These are phyloP conservation scores for Myotis vivesi DNA, from an alignment of 2,797 vertebrate species.

Conservation along the genomic window DNA sequence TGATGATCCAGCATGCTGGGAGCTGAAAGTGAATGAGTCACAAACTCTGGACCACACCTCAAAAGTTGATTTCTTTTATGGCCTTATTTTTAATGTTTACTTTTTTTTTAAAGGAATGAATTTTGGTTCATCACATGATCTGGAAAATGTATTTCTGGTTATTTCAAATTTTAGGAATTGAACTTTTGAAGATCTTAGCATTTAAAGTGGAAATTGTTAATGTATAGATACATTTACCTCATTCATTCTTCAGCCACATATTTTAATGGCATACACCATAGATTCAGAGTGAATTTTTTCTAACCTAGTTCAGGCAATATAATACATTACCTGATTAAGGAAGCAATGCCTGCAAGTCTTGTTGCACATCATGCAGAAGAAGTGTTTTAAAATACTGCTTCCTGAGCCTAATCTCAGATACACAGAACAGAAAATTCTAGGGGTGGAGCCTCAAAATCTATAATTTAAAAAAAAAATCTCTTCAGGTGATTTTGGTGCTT, in stretches of 20 bases:
- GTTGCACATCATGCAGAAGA: background rate
- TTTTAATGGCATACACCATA: background rate
- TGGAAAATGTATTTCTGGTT: background rate
- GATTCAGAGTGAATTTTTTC: background rate
- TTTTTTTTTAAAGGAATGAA: conserved; percentile 20
- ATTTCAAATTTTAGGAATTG: conserved; percentile 22
- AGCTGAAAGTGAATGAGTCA: background rate
- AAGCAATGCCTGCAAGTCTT: background rate
- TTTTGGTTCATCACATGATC: conserved; percentile 2
- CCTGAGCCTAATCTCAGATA: background rate
- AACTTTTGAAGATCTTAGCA: background rate
- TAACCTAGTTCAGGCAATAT: background rate
- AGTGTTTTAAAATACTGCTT: background rate
- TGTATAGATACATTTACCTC: background rate
- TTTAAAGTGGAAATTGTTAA: background rate
- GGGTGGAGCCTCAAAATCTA: background rate
- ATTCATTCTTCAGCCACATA: background rate
- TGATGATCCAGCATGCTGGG: background rate
- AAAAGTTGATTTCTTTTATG: background rate
- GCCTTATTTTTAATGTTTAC: conserved; percentile 23
- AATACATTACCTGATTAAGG: background rate
- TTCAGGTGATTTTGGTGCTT: background rate
- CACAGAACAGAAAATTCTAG: background rate
- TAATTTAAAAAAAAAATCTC: background rate
- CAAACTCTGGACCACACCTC: background rate